Evolutionary conservation across 2,797 vertebrate genomes (phyloP), one percentile per base, ranked within the genome.

Genomic region (Florisuga fusca): DNA sequence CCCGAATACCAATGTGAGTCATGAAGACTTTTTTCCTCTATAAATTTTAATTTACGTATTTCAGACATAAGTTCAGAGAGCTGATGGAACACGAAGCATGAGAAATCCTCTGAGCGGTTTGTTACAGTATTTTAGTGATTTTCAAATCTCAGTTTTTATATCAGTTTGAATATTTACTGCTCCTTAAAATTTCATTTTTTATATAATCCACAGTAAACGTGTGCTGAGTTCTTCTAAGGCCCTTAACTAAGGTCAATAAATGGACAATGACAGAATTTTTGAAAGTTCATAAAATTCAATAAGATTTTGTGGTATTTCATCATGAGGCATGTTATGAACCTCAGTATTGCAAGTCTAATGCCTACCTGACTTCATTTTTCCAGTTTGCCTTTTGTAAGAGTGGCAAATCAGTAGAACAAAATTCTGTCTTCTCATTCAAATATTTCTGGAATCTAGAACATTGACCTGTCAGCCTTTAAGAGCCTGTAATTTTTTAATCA

Each of bases 401-500:
- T 69, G 58, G 61, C 57, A 94, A 76, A 67, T 33, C 45, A 73
- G 46, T 34, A 53, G 38, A 80, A 72, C 9, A 81, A 91, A 94
- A 48, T 29, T 76, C n/a, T 62, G 8, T 8, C 15, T 79, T 77
- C 43, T 63, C 75, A 5, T n/a, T 88, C 23, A 48, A 21, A 63
- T 66, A 38, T 38, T 50, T 19, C 11, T 34, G 26, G 29, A 64
- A 63, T 71, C 31, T 27, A 57, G n/a, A 38, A 78, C n/a, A 71
- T 45, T 43, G 85, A 72, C 45, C 7, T 16, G 7, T 19, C 33
- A 84, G 36, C 23, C 45, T 81, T 89, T 83, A 79, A 38, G 64
- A 90, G 48, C 10, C 43, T 76, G 80, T 64, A 63, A 34, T 82
- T 93, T 97, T 97, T 45, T 7, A 94, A 91, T 90, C 15, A 90